Base-by-base conservation (phyloP, 2,888 invertebrate genomes). In the Nemapogon koenigi region DNA sequence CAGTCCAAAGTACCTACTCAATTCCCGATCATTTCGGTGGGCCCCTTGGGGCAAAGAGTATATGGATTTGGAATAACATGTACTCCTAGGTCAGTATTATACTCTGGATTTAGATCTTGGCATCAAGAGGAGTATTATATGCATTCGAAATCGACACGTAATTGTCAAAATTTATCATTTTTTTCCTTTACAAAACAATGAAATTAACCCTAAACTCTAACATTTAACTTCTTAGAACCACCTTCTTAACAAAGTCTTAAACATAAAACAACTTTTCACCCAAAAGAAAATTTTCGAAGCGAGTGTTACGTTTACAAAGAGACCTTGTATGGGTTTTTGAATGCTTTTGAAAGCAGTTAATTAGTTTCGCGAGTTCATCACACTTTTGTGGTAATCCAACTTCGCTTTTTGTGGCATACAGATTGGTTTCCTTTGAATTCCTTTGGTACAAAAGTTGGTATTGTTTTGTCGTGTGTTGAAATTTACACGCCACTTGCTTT, bases 301-400 rank as follows among this genome's bases (percentile, higher is more conserved):
- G 33, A 18, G 31, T 17, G 33, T 33, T 33, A 33, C 33, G 16
- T n/a, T 31, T 31, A 31, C 31, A 31, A 31, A 31, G 33, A 14
- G 33, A 33, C 33, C 19, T 19, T 31, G 31, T 33, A 31, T 17
- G 31, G 31, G 31, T 11, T 31, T 31, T 16, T 15, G 14, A 16
- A 31, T 16, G 31, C 33, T 33, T 33, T 33, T 33, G 18, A 19
- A 16, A 19, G 19, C 33, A 19, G 33, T 33, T 33, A 33, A 33
- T 33, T 33, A 33, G 33, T 33, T 22, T 33, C 33, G 18, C 33
- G 19, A 19, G 19, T 33, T 33, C 33, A 19, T 33, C 33, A 33
- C 33, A 33, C 33, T 33, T 33, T 33, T 33, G 33, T 33, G 10
- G 19, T 19, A 17, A 3, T 16, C 19, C 19, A 19, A 19, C 19